phyloP scores from a whole-genome alignment of 1,140 invertebrate species.

The Ips typographus region DNA sequence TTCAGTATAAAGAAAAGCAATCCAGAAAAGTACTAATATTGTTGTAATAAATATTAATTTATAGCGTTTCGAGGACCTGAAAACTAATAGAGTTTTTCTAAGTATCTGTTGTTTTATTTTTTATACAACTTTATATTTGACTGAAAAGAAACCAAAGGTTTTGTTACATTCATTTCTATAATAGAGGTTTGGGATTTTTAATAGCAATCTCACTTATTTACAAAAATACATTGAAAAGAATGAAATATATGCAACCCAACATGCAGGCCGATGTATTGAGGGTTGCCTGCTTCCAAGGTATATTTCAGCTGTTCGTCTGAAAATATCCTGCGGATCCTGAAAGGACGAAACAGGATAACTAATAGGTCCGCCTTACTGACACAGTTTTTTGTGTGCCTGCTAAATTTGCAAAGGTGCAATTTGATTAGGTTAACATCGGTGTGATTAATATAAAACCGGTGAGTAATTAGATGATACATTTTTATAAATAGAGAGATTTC shows the following conservation, averaged over 20 bases:
- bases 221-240: too few species aligned
- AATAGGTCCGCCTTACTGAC: slow-evolving; percentile 34
- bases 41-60: too few species aligned
- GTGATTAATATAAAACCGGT: too few species aligned
- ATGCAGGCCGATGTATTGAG: slow-evolving; percentile 1
- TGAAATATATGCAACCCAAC: slow-evolving; percentile 2
- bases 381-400: slow-evolving; percentile 31
- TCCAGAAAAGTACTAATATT: too few species aligned
- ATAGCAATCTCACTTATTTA: too few species aligned
- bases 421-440: not conserved
- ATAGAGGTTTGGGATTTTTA: too few species aligned
- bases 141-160: not conserved
- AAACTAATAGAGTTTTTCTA: slow-evolving; percentile 13
- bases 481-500: too few species aligned
- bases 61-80: slow-evolving; percentile 14
- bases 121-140: not conserved
- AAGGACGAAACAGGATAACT: slow-evolving; percentile 38
- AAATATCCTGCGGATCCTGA: slow-evolving; percentile 34
- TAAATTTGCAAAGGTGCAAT: slow-evolving; percentile 4
- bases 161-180: too few species aligned
- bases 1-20: too few species aligned
- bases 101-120: slow-evolving; percentile 5
- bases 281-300: slow-evolving; percentile 16
- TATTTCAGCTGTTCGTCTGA: slow-evolving; percentile 34
- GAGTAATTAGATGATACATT: too few species aligned